phyloP scores from a whole-genome alignment of 2,113 vertebrate species.

The Sinocyclocheilus anophthalmus region DNA sequence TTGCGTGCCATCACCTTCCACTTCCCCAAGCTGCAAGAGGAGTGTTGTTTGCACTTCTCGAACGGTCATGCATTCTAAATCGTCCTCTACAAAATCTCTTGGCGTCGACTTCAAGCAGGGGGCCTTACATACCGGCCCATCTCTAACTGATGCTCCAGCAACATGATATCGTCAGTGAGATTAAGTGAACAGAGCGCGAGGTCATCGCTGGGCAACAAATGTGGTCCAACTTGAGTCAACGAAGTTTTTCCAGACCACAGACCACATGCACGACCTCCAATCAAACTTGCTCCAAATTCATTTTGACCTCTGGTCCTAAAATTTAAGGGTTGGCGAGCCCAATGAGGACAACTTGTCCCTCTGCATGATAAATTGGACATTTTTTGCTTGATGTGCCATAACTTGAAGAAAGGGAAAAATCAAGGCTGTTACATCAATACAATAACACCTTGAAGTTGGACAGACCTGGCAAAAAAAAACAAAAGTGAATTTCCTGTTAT shows the following conservation, averaged over 20 bases:
- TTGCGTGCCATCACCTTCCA: constrained; percentile 69
- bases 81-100: too few species aligned
- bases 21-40: neutral
- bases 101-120: too few species aligned
- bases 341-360: neutral
- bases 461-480: neutral
- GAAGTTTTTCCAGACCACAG: too few species aligned
- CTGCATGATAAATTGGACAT: neutral
- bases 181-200: too few species aligned
- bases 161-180: constrained; percentile 78
- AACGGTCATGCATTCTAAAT: too few species aligned
- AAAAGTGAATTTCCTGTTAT: neutral
- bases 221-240: neutral
- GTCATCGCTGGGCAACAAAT: constrained; percentile 56
- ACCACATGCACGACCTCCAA: too few species aligned
- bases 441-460: neutral
- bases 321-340: too few species aligned
- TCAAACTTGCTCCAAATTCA: too few species aligned
- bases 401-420: neutral
- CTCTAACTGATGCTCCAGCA: too few species aligned
- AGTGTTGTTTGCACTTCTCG: too few species aligned
- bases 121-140: too few species aligned
- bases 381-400: neutral
- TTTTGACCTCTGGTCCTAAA: too few species aligned
- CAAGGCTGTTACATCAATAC: neutral